Percentiles rank a stretch among this genome's conserved stretches.
Evolutionary conservation across 2,888 invertebrate species (phyloP).

Genomic region (Heterodera filipjevi): DNA sequence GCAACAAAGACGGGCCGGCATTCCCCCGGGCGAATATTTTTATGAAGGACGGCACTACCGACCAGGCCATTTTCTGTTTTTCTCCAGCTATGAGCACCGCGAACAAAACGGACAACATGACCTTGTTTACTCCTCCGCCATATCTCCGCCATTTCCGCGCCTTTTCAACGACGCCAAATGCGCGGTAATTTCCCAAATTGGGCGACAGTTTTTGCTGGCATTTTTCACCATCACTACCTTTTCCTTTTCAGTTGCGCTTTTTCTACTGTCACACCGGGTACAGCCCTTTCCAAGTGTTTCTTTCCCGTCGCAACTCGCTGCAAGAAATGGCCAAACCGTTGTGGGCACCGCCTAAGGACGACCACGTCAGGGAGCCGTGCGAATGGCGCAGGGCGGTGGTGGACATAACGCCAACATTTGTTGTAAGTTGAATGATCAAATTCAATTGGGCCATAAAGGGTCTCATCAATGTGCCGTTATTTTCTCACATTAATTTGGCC

Average conservation of each 20-base stretch:
- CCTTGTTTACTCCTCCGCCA: slow-evolving; percentile 38
- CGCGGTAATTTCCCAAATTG: slow-evolving; percentile 12
- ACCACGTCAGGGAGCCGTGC: slow-evolving; percentile 41
- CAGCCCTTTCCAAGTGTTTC: slow-evolving; percentile 46
- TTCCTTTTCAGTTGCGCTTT: slow-evolving; percentile 37
- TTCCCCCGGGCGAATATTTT: slow-evolving; percentile 19
- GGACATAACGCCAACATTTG: slow-evolving; percentile 24
- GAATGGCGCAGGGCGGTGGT: slow-evolving; percentile 42
- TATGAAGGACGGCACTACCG: slow-evolving; percentile 8
- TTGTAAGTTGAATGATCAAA: background rate
- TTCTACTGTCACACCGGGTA: slow-evolving; percentile 46
- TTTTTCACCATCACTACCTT: background rate
- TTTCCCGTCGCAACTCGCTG: slow-evolving; percentile 33
- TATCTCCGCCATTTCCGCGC: slow-evolving; percentile 40
- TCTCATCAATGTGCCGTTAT: background rate
- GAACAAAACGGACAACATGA: slow-evolving; percentile 33
- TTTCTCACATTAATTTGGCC: background rate
- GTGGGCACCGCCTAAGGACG: slow-evolving; percentile 45
- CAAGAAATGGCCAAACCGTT: slow-evolving; percentile 39
- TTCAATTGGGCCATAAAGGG: background rate
- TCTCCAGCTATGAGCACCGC: slow-evolving; percentile 46
- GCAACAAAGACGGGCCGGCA: slow-evolving; percentile 15
- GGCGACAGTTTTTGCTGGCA: background rate
- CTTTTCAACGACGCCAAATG: background rate
- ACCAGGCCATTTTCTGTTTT: slow-evolving; percentile 49